Percentiles rank a stretch among this genome's conserved stretches.
These are phyloP conservation scores for Anolis apletophallus DNA, from an alignment of 2,797 vertebrate genomes.

Conservation along the genomic window DNA sequence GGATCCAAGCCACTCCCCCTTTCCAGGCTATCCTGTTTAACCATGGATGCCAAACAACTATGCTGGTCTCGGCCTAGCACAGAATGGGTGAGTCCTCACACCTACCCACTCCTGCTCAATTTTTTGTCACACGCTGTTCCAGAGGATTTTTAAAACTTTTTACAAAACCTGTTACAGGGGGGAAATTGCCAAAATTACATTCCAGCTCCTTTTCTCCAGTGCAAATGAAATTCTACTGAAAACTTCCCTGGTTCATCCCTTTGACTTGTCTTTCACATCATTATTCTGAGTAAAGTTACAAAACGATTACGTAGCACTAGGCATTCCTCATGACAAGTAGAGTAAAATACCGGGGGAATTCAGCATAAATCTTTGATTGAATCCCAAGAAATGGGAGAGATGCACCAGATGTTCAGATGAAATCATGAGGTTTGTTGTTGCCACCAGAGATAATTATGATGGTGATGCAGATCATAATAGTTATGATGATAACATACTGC, in stretches of 20 bases:
- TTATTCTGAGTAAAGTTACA: neutral
- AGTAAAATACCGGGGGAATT: neutral
- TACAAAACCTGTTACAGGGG: neutral
- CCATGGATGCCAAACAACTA: no score
- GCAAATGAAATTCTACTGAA: neutral
- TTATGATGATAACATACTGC: conserved; percentile 26
- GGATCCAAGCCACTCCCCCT: no score
- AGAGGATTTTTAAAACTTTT: neutral
- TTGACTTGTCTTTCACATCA: neutral
- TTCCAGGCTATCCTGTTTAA: no score
- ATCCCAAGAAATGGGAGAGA: conserved; percentile 8
- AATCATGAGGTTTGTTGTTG: conserved; percentile 23
- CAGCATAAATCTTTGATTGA: conserved; percentile 13
- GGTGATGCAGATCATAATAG: conserved; percentile 23
- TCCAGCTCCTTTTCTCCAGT: neutral
- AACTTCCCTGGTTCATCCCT: neutral
- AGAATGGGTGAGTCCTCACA: no score
- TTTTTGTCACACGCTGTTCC: neutral
- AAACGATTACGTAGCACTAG: neutral
- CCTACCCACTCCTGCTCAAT: neutral
- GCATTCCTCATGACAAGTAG: neutral
- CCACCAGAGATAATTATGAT: conserved; percentile 3
- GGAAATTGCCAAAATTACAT: neutral
- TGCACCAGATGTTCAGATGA: conserved; percentile 22
- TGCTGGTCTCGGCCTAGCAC: no score